phyloP scores from a whole-genome alignment of 2,797 vertebrate species.

The Megaceryle alcyon region DNA sequence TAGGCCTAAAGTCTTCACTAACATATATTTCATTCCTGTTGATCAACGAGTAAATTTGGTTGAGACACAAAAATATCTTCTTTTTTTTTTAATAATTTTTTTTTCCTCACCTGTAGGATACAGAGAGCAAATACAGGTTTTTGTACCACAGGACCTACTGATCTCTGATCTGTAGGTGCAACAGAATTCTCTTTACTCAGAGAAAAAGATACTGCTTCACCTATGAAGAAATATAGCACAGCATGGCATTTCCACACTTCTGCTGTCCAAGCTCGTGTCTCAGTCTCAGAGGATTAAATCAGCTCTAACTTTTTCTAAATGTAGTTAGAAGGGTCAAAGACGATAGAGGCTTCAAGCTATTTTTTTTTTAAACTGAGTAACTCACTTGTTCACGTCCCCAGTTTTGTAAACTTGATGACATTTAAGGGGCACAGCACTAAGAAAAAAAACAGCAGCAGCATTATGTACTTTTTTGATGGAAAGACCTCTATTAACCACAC shows the following conservation, averaged over 20 bases:
- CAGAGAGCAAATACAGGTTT: not conserved
- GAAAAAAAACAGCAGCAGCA: slow-evolving; percentile 36
- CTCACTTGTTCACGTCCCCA: not conserved
- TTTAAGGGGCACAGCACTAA: slow-evolving; percentile 30
- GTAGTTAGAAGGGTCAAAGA: slow-evolving; percentile 2
- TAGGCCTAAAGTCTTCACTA: not conserved
- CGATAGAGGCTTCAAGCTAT: not conserved
- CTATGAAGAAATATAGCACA: not conserved
- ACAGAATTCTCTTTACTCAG: not conserved
- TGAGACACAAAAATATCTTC: not conserved
- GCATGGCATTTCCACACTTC: not conserved
- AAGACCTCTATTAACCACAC: slow-evolving; percentile 54
- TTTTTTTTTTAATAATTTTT: not conserved
- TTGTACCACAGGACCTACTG: not conserved
- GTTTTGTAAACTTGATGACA: slow-evolving; percentile 49
- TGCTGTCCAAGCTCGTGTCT: not conserved
- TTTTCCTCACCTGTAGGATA: not conserved
- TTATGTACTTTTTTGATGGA: slow-evolving; percentile 49
- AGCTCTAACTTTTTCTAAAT: not conserved
- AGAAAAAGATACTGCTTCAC: not conserved
- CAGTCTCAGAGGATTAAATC: not conserved
- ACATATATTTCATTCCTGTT: not conserved
- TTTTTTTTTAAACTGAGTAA: slow-evolving; percentile 29
- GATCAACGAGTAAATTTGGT: not conserved
- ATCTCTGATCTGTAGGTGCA: not conserved